Evolutionary conservation across 2,797 vertebrate genomes (phyloP).

Genomic region (Gambusia yucatana): DNA sequence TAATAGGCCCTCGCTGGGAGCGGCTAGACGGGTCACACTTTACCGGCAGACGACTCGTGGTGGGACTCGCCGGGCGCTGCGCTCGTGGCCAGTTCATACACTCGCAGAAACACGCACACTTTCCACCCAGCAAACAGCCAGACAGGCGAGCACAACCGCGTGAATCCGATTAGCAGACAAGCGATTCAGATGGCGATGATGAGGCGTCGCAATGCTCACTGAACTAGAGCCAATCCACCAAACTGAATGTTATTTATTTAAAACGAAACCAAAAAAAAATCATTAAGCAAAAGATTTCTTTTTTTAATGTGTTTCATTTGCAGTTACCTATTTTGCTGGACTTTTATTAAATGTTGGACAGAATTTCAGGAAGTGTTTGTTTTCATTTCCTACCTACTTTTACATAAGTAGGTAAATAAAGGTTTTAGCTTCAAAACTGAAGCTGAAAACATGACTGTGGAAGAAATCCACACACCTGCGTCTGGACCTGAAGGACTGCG

Average conservation of each 20-base stretch:
- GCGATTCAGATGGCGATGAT: conserved; percentile 23
- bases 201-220: neutral
- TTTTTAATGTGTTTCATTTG: neutral
- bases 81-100: conserved; percentile 41
- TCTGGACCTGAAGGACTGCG: neutral
- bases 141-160: conserved; percentile 10
- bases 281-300: neutral
- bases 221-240: neutral
- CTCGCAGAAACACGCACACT: neutral
- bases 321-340: neutral
- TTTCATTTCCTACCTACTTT: neutral
- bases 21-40: conserved; percentile 44
- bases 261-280: neutral
- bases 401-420: neutral
- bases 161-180: conserved; percentile 46
- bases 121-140: conserved; percentile 28
- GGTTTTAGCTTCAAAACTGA: neutral
- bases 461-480: neutral
- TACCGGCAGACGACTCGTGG: conserved; percentile 50
- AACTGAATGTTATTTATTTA: neutral
- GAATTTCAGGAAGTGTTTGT: neutral
- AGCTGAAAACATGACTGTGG: neutral
- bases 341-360: neutral
- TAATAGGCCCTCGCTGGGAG: conserved; percentile 61
- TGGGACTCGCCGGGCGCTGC: conserved; percentile 40